Conservation (phyloP, 2,888 invertebrate genomes). For the Campoplex nolae region DNA sequence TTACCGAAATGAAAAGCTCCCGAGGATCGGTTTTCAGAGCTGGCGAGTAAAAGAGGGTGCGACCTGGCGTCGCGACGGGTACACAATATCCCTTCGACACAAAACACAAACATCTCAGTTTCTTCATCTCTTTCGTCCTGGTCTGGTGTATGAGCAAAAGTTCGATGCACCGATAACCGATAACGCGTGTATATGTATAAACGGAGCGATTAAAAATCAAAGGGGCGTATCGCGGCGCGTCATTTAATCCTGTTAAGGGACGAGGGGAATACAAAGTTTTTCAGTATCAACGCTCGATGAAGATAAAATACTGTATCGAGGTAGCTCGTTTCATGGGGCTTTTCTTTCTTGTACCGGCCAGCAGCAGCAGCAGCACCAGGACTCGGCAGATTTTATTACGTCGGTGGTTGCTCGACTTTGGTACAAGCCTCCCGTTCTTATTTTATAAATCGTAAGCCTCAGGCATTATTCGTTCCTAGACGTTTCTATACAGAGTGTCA, state of each 20-base stretch:
- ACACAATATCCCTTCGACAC: slow-evolving; percentile 1
- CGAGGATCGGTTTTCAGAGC: slow-evolving; percentile 61
- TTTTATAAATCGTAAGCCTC: slow-evolving; percentile 63
- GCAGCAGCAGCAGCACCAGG: not conserved
- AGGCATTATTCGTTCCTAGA: slow-evolving; percentile 11
- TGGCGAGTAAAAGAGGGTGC: slow-evolving; percentile 71
- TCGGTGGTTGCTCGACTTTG: slow-evolving; percentile 32
- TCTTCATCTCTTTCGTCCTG: not conserved
- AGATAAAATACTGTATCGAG: slow-evolving; percentile 32
- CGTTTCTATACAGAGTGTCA: not conserved
- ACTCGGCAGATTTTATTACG: slow-evolving; percentile 57
- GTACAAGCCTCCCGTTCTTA: slow-evolving; percentile 47
- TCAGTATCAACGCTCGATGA: slow-evolving; percentile 16
- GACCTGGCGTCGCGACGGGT: slow-evolving; percentile 75
- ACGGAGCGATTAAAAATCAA: slow-evolving; percentile 1
- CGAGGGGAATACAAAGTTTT: slow-evolving; percentile 16
- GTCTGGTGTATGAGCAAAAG: not conserved
- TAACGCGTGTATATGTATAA: not conserved
- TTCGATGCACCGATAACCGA: slow-evolving; percentile 34
- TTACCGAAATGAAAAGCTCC: slow-evolving; percentile 68
- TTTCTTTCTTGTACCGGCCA: slow-evolving; percentile 27
- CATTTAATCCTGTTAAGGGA: slow-evolving; percentile 17
- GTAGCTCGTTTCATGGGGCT: slow-evolving; percentile 38
- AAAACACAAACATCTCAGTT: not conserved
- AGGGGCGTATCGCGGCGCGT: not conserved